Percentiles rank a stretch among this genome's conserved stretches.
Conservation (phyloP, 2,113 vertebrate species). For the Gulo gulo region DNA sequence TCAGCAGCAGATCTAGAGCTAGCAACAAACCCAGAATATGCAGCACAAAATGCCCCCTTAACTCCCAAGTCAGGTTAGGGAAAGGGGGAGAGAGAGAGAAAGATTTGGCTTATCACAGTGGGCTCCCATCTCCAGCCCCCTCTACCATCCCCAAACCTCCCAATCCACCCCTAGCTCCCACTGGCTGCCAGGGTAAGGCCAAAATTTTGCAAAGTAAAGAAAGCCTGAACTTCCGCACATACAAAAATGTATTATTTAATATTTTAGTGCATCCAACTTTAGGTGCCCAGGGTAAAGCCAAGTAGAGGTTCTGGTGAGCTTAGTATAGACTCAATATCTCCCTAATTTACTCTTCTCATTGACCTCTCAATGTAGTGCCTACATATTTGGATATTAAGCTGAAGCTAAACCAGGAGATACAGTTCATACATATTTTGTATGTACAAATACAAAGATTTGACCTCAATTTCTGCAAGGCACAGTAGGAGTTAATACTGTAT, state of each 20-base stretch:
- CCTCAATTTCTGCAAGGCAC: neutral
- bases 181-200: neutral
- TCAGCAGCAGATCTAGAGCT: neutral
- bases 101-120: neutral
- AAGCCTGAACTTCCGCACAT: neutral
- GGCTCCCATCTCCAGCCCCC: neutral
- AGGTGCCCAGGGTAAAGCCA: neutral
- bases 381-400: neutral
- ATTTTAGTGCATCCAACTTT: neutral
- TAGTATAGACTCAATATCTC: neutral
- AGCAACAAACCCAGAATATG: neutral
- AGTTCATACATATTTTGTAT: neutral
- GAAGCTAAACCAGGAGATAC: neutral
- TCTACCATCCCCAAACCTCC: neutral
- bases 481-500: neutral
- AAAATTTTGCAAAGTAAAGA: neutral
- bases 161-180: neutral
- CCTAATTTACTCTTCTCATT: neutral
- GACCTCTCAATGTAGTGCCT: neutral
- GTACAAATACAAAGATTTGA: neutral
- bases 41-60: neutral
- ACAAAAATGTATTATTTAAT: neutral
- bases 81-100: neutral
- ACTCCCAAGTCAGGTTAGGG: neutral
- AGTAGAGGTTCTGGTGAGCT: neutral